A percentile compares a stretch with the other conserved stretches of the same genome.
Conservation (phyloP, 1,140 invertebrate species). For the Brachionus rotundiformis region DNA sequence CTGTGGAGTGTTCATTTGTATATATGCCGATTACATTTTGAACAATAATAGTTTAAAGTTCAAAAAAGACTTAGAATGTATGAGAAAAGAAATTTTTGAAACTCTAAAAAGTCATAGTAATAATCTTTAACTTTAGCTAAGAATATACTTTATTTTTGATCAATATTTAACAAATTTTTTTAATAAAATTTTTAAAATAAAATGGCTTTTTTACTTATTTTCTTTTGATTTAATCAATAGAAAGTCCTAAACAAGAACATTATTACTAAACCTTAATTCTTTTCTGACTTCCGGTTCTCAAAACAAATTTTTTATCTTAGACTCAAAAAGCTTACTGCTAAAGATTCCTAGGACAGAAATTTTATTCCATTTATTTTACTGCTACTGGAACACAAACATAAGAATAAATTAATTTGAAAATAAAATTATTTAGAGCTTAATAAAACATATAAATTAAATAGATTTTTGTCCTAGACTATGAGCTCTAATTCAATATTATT, state of each 20-base stretch:
- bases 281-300: slow-evolving; percentile 13
- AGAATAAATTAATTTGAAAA: slow-evolving; percentile 31
- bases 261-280: slow-evolving; percentile 24
- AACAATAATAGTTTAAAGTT: slow-evolving; percentile 40
- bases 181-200: slow-evolving; percentile 5
- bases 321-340: slow-evolving; percentile 17
- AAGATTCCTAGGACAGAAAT: slow-evolving; percentile 10
- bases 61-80: not conserved
- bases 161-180: slow-evolving; percentile 23
- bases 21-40: slow-evolving; percentile 5
- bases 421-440: slow-evolving; percentile 33
- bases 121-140: slow-evolving; percentile 4
- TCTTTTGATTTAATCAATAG: slow-evolving; percentile 7
- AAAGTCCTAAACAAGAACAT: slow-evolving; percentile 6
- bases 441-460: slow-evolving; percentile 13
- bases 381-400: not conserved
- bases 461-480: slow-evolving; percentile 22
- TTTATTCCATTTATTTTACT: slow-evolving; percentile 25
- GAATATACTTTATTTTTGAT: slow-evolving; percentile 22
- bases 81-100: slow-evolving; percentile 33
- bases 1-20: slow-evolving; percentile 30
- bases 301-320: slow-evolving; percentile 11
- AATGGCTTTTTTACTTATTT: not conserved
- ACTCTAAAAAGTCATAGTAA: slow-evolving; percentile 18
- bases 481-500: slow-evolving; percentile 24